Conservation (phyloP, 2,888 invertebrate genomes). For the Anthophora plumipes region DNA sequence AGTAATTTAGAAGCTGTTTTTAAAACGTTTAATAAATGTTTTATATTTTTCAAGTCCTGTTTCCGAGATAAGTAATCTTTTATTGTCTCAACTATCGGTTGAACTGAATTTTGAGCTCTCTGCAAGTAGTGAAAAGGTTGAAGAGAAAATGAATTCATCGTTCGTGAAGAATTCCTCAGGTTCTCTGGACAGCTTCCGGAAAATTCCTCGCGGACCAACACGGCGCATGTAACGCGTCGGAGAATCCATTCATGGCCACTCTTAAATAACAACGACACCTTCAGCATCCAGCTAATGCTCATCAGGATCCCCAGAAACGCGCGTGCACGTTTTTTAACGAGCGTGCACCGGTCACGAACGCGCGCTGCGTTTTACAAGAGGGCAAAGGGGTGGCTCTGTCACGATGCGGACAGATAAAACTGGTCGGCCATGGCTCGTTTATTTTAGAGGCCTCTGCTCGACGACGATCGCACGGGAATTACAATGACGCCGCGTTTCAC, state of each 20-base stretch:
- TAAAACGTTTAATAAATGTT: too few species aligned
- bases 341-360: neutral
- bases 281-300: conserved; percentile 7
- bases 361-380: conserved; percentile 40
- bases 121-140: too few species aligned
- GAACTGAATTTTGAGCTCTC: too few species aligned
- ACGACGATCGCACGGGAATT: conserved; percentile 79
- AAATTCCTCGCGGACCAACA: neutral
- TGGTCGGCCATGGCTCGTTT: conserved; percentile 44
- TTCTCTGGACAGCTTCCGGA: neutral
- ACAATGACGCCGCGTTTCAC: conserved; percentile 75
- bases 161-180: neutral
- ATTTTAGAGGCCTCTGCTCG: conserved; percentile 76
- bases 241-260: conserved; percentile 32
- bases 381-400: conserved; percentile 58
- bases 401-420: conserved; percentile 66
- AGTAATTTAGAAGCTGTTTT: too few species aligned
- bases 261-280: conserved; percentile 52
- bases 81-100: too few species aligned
- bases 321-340: conserved; percentile 37
- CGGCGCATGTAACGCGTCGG: conserved; percentile 30
- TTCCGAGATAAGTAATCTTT: too few species aligned
- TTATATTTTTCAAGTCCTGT: too few species aligned
- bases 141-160: neutral
- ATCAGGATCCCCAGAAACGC: neutral